These are phyloP conservation scores for Microcebus tavaratra DNA, from an alignment of 2,113 vertebrate species.

Conservation along the genomic window DNA sequence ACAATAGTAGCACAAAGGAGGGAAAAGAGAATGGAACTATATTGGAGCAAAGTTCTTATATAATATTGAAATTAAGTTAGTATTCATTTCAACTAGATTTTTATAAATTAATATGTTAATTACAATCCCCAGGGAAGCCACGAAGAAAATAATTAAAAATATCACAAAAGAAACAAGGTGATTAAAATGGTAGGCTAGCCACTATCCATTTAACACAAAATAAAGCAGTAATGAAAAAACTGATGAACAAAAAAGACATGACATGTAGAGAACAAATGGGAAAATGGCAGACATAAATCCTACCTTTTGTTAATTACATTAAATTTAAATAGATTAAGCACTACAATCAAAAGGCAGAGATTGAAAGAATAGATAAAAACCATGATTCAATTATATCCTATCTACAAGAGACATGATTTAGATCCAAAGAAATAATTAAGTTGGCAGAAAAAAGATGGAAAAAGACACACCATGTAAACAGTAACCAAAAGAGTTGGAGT, in stretches of 20 bases:
- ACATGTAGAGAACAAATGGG: neutral
- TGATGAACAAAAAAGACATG: neutral
- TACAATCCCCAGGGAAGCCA: neutral
- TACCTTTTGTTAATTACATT: conserved; percentile 48
- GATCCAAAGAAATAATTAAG: conserved; percentile 44
- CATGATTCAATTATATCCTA: conserved; percentile 11
- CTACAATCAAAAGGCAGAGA: conserved; percentile 8
- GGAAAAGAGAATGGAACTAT: neutral
- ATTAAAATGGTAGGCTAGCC: conserved; percentile 26
- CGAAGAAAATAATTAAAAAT: neutral
- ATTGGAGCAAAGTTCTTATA: conserved; percentile 21
- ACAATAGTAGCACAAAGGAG: conserved; percentile 30
- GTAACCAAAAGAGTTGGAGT: neutral
- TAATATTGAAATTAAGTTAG: conserved; percentile 1
- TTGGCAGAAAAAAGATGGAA: conserved; percentile 33
- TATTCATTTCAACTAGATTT: conserved; percentile 36
- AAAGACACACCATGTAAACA: conserved; percentile 7
- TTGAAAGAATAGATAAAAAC: conserved; percentile 18
- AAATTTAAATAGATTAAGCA: conserved; percentile 36
- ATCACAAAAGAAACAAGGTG: neutral
- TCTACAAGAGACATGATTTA: conserved; percentile 7
- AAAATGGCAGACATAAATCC: conserved; percentile 25
- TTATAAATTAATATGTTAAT: conserved; percentile 21
- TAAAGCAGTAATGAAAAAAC: neutral
- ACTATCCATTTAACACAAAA: conserved; percentile 14